Evolutionary conservation across 2,113 vertebrate species (phyloP), one percentile per base, ranked within the genome.

Genomic region (Laterallus jamaicensis): DNA sequence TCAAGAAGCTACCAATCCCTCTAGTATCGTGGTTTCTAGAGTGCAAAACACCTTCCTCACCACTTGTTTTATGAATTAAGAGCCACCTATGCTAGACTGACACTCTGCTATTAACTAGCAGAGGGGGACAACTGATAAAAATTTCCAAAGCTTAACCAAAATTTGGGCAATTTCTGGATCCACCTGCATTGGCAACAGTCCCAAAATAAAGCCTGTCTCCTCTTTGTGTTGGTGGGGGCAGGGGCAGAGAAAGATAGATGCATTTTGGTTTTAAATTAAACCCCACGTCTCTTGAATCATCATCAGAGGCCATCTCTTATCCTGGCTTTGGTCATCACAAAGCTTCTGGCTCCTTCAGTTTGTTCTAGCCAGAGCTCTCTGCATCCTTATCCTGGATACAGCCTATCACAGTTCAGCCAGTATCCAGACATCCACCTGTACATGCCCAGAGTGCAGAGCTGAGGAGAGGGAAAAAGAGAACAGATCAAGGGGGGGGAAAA

Each of bases 91-190:
- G 29, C 12, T 86, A 87, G 66, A 91, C 5, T 60, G 52, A 87
- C 44, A 75, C n/a, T 73, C 83, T 67, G 70, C 59, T 89, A 69
- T 90, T 90, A 91, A 56, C 39, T 37, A 44, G 16, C 84, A 88
- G 39, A 84, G 11, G 2, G 13, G 56, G 40, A 71, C 11, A 92
- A 15, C 42, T 56, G 28, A 90, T 26, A 88, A 59, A 91, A 93
- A 39, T 50, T 94, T 84, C 28, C 40, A 82, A 91, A 89, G 40
- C 22, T 89, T 80, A 87, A 93, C 37, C n/a, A 91, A 87, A 87
- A 82, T 92, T 9, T 76, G 47, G 28, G 40, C 80, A 58, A 93
- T 82, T 95, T 94, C 47, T 93, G 50, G 26, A 47, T 91, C 40
- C 81, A 95, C 58, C 11, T 93, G 75, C 76, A 74, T 52, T 58